Evolutionary conservation across 2,113 vertebrate species (phyloP).

Genomic region (Xiphophorus couchianus): DNA sequence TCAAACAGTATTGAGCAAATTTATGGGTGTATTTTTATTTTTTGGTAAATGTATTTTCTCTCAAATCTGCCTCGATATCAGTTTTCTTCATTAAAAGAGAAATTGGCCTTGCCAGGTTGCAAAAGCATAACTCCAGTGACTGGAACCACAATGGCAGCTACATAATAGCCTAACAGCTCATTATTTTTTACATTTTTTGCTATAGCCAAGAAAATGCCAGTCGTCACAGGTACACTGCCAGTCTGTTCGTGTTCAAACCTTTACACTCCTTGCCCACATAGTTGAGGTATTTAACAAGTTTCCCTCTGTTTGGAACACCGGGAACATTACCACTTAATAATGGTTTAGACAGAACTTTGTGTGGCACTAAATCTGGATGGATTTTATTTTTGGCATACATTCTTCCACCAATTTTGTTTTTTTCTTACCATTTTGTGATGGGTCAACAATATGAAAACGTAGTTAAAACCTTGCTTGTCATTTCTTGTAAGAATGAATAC

Average conservation of each 20-base stretch:
- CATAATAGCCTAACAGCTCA: neutral
- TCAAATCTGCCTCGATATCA: neutral
- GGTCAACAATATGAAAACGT: neutral
- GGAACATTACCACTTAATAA: neutral
- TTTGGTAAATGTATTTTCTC: neutral
- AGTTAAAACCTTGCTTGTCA: neutral
- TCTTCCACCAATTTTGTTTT: neutral
- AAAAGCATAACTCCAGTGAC: neutral
- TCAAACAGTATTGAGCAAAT: neutral
- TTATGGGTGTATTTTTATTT: neutral
- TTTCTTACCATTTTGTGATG: neutral
- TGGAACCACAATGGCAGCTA: neutral
- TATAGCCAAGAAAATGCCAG: neutral
- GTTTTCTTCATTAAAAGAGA: neutral
- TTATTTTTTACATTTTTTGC: neutral
- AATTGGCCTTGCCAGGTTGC: neutral
- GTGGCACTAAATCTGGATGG: neutral
- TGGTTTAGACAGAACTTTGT: neutral
- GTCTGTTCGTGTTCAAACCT: neutral
- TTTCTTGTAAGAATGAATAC: neutral
- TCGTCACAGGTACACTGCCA: neutral
- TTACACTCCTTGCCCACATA: neutral
- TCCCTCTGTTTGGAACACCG: neutral
- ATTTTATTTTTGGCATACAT: neutral
- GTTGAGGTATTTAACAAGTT: slow-evolving; percentile 1